A percentile compares a stretch with the other conserved stretches of the same genome.
These are phyloP conservation scores for Leptinotarsa juncta DNA, from an alignment of 2,888 invertebrate genomes.

Conservation along the genomic window DNA sequence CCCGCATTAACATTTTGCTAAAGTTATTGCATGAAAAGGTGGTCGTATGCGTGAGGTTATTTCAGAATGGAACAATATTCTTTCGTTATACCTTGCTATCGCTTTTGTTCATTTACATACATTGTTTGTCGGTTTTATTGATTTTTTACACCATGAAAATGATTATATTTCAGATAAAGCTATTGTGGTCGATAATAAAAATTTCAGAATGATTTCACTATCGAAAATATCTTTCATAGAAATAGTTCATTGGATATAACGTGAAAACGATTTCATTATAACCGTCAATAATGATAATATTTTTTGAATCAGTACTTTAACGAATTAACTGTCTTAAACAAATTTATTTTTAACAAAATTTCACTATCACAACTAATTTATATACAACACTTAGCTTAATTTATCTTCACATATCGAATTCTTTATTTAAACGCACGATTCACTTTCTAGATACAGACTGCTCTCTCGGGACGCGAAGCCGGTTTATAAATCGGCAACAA, in stretches of 20 bases:
- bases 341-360: too few relatives aligned
- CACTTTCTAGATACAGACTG: too few relatives aligned
- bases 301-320: too few relatives aligned
- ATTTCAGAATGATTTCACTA: not conserved
- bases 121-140: slow-evolving; percentile 2
- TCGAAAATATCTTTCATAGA: not conserved
- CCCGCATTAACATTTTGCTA: not conserved
- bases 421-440: too few relatives aligned
- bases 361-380: too few relatives aligned
- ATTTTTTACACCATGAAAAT: slow-evolving; percentile 1
- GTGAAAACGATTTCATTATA: not conserved
- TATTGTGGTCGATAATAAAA: slow-evolving; percentile 4
- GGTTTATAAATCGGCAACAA: too few relatives aligned
- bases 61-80: not conserved
- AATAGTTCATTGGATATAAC: not conserved
- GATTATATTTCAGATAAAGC: slow-evolving; percentile 8
- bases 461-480: too few relatives aligned
- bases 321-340: too few relatives aligned
- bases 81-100: not conserved
- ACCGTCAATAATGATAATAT: not conserved
- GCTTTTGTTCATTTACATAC: slow-evolving; percentile 1
- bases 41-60: slow-evolving; percentile 12
- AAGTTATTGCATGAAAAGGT: slow-evolving; percentile 10
- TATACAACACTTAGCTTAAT: too few relatives aligned
- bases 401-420: too few relatives aligned